Evolutionary conservation across 2,888 invertebrate genomes (phyloP).

Genomic region (Sesamia inferens): DNA sequence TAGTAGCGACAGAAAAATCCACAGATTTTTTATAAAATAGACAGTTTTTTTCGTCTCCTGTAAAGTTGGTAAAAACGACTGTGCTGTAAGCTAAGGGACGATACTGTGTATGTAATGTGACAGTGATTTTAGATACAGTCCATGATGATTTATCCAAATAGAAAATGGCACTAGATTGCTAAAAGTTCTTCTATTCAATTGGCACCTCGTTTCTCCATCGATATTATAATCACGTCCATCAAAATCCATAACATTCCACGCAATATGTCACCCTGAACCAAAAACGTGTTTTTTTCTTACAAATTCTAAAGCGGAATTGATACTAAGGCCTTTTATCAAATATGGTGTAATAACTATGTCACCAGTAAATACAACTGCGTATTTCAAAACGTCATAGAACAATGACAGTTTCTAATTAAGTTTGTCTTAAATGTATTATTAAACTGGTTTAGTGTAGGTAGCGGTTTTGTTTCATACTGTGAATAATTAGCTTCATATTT

Average conservation of each 20-base stretch:
- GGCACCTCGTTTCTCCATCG: background rate
- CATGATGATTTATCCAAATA: background rate
- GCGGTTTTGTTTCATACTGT: conserved; percentile 51
- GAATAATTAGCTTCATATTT: conserved; percentile 55
- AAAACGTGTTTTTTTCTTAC: background rate
- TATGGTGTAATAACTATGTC: conserved; percentile 6
- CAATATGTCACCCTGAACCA: background rate
- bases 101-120: background rate
- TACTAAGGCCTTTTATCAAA: background rate
- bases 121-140: background rate
- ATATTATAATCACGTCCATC: background rate
- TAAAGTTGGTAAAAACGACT: too few relatives aligned
- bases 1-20: too few relatives aligned
- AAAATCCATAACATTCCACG: background rate
- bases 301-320: background rate
- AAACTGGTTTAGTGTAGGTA: conserved; percentile 60
- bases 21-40: too few relatives aligned
- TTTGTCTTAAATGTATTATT: conserved; percentile 58
- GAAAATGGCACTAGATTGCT: background rate
- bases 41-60: too few relatives aligned
- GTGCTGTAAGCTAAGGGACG: too few relatives aligned
- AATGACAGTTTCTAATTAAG: conserved; percentile 49
- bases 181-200: background rate
- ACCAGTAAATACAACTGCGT: conserved; percentile 14
- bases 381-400: conserved; percentile 42